Evolutionary conservation across 2,888 invertebrate genomes (phyloP), one percentile per base, ranked within the genome.

Genomic region (Steinernema hermaphroditum): DNA sequence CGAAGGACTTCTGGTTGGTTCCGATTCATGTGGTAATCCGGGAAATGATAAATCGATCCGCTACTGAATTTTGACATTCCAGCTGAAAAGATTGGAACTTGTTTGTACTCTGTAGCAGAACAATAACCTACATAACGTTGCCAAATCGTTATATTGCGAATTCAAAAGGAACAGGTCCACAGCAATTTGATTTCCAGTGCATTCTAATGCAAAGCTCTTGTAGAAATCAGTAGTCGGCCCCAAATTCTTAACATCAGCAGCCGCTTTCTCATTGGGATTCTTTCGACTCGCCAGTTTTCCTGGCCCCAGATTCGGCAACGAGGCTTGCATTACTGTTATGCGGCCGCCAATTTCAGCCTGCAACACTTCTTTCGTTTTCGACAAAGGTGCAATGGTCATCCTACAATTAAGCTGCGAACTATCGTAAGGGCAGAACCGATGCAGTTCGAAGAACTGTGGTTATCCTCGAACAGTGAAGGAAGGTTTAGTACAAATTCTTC

Each of bases 191-290:
- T 78, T 74, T 29, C 93, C 94, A 81, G 94, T 95, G 88, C 96
- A 97, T 87, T 98, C 96, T 69, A 98, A 88, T 0, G 98, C 95
- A 41, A 95, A 89, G 68, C 94, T 92, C 89, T 98, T 98, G 89
- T 95, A 95, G 89, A 96, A 99, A 88, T 98, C 98, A 0, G 94
- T 96, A 1, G 94, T 94, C 0, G 98, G 96, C 88, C 93, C 94
- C 77, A 96, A 88, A 85, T 93, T 32, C 19, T 29, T 68, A 37
- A 29, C 54, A 12, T 69, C 74, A n/a, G 68, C 92, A 8, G 91
- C 91, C 43, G 90, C 89, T 57, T 94, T 90, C 79, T 92, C 91
- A 86, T 92, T 93, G 0, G 94, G 93, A 88, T 96, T 93, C 89
- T 97, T 95, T 81, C 94, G 91, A 12, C 92, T 88, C 78, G 91